Conservation (phyloP, 2,113 vertebrate species). For the Lampris megalopsis region DNA sequence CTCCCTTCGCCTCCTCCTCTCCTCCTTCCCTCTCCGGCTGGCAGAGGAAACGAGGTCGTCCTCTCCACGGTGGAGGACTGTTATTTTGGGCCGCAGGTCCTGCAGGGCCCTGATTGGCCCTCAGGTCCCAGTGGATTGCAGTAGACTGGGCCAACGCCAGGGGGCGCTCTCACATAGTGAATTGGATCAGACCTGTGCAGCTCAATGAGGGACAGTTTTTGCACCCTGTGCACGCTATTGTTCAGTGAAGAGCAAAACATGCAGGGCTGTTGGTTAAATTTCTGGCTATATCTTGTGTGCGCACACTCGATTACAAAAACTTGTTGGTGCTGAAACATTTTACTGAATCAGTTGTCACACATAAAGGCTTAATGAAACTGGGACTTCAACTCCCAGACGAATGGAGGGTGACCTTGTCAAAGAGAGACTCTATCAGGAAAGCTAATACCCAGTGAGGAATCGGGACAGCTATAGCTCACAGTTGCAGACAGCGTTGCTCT, state of each 20-base stretch:
- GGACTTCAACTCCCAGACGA: constrained; percentile 62
- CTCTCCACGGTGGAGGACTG: constrained; percentile 77
- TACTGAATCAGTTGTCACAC: constrained; percentile 56
- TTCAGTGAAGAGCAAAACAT: constrained; percentile 6
- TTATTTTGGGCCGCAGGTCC: constrained; percentile 84
- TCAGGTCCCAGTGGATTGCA: constrained; percentile 68
- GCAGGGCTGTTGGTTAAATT: neutral
- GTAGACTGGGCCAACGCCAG: constrained; percentile 73
- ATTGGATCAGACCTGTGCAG: constrained; percentile 2
- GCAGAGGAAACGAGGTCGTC: constrained; percentile 84
- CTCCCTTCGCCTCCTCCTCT: constrained; percentile 61
- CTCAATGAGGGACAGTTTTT: neutral
- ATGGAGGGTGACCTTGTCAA: constrained; percentile 56
- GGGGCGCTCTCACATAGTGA: constrained; percentile 45
- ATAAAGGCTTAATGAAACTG: constrained; percentile 64
- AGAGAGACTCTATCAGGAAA: constrained; percentile 50
- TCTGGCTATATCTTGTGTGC: neutral
- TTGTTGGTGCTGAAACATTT: constrained; percentile 10
- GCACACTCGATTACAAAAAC: neutral
- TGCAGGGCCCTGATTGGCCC: constrained; percentile 80
- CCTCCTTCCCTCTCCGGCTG: constrained; percentile 67
- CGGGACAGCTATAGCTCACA: neutral
- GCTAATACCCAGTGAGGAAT: constrained; percentile 32
- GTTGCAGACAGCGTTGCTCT: neutral
- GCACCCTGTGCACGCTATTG: neutral